phyloP scores from a whole-genome alignment of 2,888 invertebrate genomes.

The Drosophila rubida region DNA sequence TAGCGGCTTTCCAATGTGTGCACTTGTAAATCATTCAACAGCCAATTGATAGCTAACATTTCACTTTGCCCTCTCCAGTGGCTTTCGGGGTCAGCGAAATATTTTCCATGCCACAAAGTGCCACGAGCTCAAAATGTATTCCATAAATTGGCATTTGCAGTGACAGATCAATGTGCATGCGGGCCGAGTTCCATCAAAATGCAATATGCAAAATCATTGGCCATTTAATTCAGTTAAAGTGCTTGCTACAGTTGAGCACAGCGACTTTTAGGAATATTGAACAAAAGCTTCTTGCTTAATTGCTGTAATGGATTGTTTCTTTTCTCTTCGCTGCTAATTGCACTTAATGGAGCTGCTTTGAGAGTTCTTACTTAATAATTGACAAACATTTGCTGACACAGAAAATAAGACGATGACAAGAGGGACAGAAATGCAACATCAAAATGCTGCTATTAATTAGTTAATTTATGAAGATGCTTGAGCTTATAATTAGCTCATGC shows the following conservation, averaged over 20 bases:
- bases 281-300: neutral
- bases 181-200: neutral
- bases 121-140: slow-evolving; percentile 1
- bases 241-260: no score
- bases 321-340: neutral
- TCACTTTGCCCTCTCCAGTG: slow-evolving; percentile 7
- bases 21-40: slow-evolving; percentile 47
- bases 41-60: slow-evolving; percentile 29
- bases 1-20: slow-evolving; percentile 50
- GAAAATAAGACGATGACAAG: neutral
- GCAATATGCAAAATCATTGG: neutral
- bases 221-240: neutral
- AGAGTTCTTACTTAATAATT: neutral
- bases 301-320: neutral
- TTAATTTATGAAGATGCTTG: slow-evolving; percentile 38
- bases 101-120: neutral
- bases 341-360: neutral
- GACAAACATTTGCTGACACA: neutral
- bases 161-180: slow-evolving; percentile 4
- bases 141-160: neutral
- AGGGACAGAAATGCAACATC: neutral
- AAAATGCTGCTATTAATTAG: slow-evolving; percentile 1
- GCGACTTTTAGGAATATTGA: neutral
- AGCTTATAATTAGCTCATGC: slow-evolving; percentile 49
- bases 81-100: slow-evolving; percentile 10